These are phyloP conservation scores for Tupiocoris notatus DNA, from an alignment of 2,888 invertebrate genomes.

Conservation along the genomic window DNA sequence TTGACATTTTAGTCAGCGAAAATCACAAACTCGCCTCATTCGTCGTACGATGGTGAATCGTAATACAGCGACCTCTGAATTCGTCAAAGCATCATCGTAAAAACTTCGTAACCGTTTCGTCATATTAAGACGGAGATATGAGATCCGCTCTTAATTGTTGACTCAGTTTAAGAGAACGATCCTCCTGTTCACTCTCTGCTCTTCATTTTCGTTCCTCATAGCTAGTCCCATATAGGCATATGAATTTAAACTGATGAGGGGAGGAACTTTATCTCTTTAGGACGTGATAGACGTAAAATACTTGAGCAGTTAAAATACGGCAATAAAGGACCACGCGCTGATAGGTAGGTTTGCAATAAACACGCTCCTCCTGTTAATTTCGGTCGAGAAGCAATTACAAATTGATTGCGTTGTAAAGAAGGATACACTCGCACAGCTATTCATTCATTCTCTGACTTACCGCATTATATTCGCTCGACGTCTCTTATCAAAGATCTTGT, in stretches of 20 bases:
- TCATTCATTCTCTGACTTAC: conserved; percentile 23
- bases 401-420: conserved; percentile 42
- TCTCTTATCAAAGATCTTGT: conserved; percentile 34
- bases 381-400: conserved; percentile 42
- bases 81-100: conserved; percentile 12
- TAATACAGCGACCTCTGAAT: neutral
- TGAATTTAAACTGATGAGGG: conserved; percentile 37
- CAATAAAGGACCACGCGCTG: conserved; percentile 40
- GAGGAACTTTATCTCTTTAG: conserved; percentile 30
- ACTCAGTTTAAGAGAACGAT: conserved; percentile 1
- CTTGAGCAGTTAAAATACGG: conserved; percentile 38
- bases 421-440: conserved; percentile 15
- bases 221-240: conserved; percentile 24
- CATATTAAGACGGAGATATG: conserved; percentile 27
- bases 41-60: neutral
- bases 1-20: too few species aligned
- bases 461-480: conserved; percentile 34
- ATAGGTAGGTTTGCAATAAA: conserved; percentile 41
- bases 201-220: too few species aligned
- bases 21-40: neutral
- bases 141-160: conserved; percentile 26
- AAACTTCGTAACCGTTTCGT: neutral
- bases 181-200: too few species aligned
- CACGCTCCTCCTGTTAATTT: conserved; percentile 36
- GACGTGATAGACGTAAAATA: conserved; percentile 39